Evolutionary conservation across 1,140 invertebrate species (phyloP).

Genomic region (Caenorhabditis brenneri): DNA sequence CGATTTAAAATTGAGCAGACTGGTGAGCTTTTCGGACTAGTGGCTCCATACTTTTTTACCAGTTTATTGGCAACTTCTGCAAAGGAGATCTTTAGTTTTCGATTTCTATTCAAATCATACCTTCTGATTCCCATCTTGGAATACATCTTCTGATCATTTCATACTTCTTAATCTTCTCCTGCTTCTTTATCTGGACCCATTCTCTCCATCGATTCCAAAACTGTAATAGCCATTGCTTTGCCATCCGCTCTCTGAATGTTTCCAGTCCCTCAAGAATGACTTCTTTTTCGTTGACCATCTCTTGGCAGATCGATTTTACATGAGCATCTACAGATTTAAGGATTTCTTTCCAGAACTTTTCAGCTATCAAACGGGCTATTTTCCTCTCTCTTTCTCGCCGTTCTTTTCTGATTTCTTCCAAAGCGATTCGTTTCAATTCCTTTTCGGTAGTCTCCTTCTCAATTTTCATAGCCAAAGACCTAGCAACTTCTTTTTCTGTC

Average conservation of each 20-base stretch:
- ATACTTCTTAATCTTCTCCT: neutral
- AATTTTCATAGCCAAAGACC: neutral
- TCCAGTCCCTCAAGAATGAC: neutral
- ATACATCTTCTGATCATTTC: slow-evolving; percentile 30
- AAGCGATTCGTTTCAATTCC: neutral
- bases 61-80: neutral
- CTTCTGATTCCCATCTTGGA: slow-evolving; percentile 11
- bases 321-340: neutral
- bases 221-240: slow-evolving; percentile 6
- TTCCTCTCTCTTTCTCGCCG: neutral
- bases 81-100: neutral
- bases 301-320: neutral
- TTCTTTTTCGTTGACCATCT: slow-evolving; percentile 10
- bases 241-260: neutral
- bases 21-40: neutral
- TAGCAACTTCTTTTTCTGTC: neutral
- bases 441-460: neutral
- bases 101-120: neutral
- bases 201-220: slow-evolving; percentile 32
- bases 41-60: neutral
- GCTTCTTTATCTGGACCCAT: neutral
- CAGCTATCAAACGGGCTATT: neutral
- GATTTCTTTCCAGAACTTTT: neutral
- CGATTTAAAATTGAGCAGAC: neutral
- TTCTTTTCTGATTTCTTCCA: neutral